These are phyloP conservation scores for Mastomys natalensis DNA, from an alignment of 2,113 vertebrate genomes.

Conservation along the genomic window DNA sequence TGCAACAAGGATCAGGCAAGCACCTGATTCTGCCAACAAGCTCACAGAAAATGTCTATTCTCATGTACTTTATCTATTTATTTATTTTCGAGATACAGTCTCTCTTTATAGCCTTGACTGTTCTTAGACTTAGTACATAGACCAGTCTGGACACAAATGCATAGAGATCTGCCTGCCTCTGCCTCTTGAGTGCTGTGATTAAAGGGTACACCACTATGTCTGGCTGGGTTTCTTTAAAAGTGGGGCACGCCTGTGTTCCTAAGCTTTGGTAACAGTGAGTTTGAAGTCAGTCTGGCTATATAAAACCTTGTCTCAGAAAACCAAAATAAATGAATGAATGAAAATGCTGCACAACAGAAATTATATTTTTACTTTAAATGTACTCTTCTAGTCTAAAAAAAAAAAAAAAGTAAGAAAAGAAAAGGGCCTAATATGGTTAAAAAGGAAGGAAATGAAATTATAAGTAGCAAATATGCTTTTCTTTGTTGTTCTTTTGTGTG, in stretches of 20 bases:
- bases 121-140: neutral
- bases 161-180: neutral
- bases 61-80: neutral
- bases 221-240: neutral
- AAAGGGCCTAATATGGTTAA: neutral
- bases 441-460: neutral
- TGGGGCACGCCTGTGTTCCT: neutral
- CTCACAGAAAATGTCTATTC: neutral
- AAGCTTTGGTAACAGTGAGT: neutral
- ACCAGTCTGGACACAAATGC: neutral
- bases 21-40: neutral
- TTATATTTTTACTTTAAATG: conserved; percentile 25
- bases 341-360: neutral
- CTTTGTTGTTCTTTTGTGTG: neutral
- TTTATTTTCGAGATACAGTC: neutral
- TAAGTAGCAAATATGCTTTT: conserved; percentile 34
- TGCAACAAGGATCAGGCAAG: neutral
- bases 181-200: neutral
- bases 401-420: neutral
- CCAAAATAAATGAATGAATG: neutral
- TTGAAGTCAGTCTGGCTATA: neutral
- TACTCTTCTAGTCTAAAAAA: neutral
- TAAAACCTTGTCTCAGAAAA: neutral
- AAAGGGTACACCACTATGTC: neutral
- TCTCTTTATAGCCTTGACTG: neutral